Percentiles rank a stretch among this genome's conserved stretches.
These are phyloP conservation scores for Hemicrepidius hirtus DNA, from an alignment of 2,888 invertebrate genomes.

Conservation along the genomic window DNA sequence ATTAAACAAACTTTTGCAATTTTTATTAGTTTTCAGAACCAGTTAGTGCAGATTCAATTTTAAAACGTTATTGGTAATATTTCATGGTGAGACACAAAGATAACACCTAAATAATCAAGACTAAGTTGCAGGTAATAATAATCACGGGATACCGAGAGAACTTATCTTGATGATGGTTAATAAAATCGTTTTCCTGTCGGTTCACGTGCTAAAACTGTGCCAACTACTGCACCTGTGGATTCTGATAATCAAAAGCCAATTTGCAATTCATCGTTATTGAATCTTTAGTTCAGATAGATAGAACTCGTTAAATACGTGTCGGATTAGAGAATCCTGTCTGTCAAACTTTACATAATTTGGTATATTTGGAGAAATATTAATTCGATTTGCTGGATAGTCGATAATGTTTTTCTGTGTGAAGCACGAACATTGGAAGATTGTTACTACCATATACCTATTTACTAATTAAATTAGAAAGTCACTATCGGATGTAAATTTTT, in stretches of 20 bases:
- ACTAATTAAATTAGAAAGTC: too few species aligned
- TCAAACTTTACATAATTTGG: slow-evolving; percentile 15
- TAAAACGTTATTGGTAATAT: too few species aligned
- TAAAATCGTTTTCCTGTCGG: slow-evolving; percentile 16
- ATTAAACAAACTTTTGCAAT: background rate
- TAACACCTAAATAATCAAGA: slow-evolving; percentile 5
- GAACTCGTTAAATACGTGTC: slow-evolving; percentile 20
- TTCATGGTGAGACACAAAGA: background rate
- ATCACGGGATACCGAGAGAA: slow-evolving; percentile 4
- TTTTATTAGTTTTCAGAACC: too few species aligned
- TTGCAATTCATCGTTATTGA: slow-evolving; percentile 35
- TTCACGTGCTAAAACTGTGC: slow-evolving; percentile 28
- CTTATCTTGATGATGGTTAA: slow-evolving; percentile 20
- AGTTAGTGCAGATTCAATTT: background rate
- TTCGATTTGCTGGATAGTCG: too few species aligned
- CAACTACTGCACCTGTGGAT: slow-evolving; percentile 37
- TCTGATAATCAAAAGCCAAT: slow-evolving; percentile 37
- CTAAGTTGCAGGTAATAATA: slow-evolving; percentile 18
- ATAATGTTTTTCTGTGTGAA: too few species aligned
- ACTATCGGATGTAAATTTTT: too few species aligned
- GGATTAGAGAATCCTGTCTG: background rate
- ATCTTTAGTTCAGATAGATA: slow-evolving; percentile 19
- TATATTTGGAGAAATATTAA: background rate
- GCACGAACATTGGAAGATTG: too few species aligned
- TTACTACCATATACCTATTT: too few species aligned